phyloP scores from a whole-genome alignment of 64 coral and sea anemone genomes.

The Actinia equina region DNA sequence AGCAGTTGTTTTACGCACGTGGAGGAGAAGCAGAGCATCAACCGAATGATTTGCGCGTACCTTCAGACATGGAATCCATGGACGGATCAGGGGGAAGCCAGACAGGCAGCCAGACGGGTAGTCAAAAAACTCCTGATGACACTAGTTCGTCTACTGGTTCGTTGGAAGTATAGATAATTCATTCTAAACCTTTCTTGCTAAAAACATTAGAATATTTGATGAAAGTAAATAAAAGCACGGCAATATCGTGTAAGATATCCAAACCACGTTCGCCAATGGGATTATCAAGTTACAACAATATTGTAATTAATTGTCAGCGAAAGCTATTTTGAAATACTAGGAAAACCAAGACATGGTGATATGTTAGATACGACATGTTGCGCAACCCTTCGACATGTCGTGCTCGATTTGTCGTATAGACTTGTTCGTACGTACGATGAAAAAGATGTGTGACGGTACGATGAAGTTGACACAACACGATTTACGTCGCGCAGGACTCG shows the following conservation, averaged over 20 bases:
- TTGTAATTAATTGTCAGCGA: background rate
- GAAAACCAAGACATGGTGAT: too few species aligned
- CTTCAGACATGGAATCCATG: slow-evolving; percentile 11
- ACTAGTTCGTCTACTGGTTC: slow-evolving; percentile 42
- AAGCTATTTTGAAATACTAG: too few species aligned
- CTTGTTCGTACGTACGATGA: too few species aligned
- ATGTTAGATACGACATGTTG: too few species aligned
- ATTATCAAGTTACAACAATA: background rate
- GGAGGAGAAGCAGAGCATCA: background rate
- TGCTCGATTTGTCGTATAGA: background rate
- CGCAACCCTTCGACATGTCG: background rate
- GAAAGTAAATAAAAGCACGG: background rate
- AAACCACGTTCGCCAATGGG: background rate
- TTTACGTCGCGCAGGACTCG: background rate
- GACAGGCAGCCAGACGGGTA: slow-evolving; percentile 38
- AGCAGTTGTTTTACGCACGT: slow-evolving; percentile 86
- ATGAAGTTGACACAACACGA: background rate
- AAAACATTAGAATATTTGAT: background rate
- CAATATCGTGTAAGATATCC: background rate
- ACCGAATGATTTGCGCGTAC: slow-evolving; percentile 15
- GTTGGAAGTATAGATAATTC: slow-evolving; percentile 16
- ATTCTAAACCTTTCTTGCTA: background rate
- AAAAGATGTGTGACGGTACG: background rate
- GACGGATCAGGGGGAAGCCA: slow-evolving; percentile 42
- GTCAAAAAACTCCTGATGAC: slow-evolving; percentile 40